Evolutionary conservation across 2,113 vertebrate species (phyloP).

Genomic region (Colinus virginianus): DNA sequence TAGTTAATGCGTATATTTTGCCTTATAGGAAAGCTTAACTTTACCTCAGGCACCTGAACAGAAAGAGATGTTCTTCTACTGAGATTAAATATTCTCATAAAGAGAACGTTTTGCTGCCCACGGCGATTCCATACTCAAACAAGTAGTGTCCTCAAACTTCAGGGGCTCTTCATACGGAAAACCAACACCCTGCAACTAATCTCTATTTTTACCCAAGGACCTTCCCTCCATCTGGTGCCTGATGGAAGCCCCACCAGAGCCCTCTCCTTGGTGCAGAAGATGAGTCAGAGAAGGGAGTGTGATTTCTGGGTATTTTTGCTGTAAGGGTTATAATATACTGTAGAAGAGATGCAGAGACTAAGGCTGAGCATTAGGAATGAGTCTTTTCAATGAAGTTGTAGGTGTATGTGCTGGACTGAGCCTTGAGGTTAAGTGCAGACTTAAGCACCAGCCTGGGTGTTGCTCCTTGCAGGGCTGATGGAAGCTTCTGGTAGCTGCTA

Average conservation of each 20-base stretch:
- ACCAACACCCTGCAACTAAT: background rate
- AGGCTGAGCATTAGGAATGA: background rate
- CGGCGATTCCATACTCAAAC: background rate
- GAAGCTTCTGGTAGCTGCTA: background rate
- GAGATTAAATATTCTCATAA: background rate
- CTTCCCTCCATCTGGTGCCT: background rate
- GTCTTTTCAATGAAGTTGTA: background rate
- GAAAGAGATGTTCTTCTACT: background rate
- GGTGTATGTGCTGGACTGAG: background rate
- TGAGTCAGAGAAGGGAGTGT: background rate
- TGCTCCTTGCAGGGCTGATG: background rate
- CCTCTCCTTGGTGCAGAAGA: fast-evolving
- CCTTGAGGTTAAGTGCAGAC: background rate
- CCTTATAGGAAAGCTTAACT: background rate
- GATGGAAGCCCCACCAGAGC: background rate
- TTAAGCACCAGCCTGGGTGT: background rate
- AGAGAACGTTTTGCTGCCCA: background rate
- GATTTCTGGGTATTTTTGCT: background rate
- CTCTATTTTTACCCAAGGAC: background rate
- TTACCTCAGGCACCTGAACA: background rate
- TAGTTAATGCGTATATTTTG: background rate
- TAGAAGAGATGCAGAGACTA: background rate
- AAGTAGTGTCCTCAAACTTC: background rate
- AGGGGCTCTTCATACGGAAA: background rate
- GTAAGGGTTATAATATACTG: background rate